These are phyloP conservation scores for Diarsia mendica DNA, from an alignment of 2,888 invertebrate genomes.

Conservation along the genomic window DNA sequence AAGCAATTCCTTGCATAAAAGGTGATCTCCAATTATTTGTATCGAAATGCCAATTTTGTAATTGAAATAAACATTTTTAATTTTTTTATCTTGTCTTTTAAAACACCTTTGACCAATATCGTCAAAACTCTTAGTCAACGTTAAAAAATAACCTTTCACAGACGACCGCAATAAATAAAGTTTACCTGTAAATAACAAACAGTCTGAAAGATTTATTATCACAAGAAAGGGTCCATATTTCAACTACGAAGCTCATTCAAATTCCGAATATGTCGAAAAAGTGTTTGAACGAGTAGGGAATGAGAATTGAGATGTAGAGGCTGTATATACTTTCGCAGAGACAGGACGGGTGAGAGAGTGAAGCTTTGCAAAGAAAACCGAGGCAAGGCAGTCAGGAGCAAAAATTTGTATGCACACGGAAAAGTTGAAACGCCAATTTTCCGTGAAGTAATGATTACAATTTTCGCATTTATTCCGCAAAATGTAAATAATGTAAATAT, in stretches of 20 bases:
- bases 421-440: too few relatives aligned
- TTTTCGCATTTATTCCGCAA: too few relatives aligned
- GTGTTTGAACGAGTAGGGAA: conserved; percentile 16
- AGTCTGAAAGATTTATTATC: conserved; percentile 42
- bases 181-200: conserved; percentile 40
- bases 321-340: background rate
- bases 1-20: too few relatives aligned
- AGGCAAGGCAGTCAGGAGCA: background rate
- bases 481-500: too few relatives aligned
- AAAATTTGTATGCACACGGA: too few relatives aligned
- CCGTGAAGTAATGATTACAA: too few relatives aligned
- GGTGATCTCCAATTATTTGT: too few relatives aligned
- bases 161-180: conserved; percentile 28
- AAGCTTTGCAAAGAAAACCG: background rate
- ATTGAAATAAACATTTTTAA: too few relatives aligned
- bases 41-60: too few relatives aligned
- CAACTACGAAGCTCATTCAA: conserved; percentile 37
- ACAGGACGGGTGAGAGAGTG: background rate
- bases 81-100: too few relatives aligned
- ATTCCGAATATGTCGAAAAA: conserved; percentile 35
- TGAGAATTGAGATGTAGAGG: conserved; percentile 26
- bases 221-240: conserved; percentile 24
- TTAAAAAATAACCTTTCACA: background rate
- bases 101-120: background rate
- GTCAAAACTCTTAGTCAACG: background rate